Conservation (phyloP, 2,113 vertebrate genomes). For the Mesoclemmys tuberculata region DNA sequence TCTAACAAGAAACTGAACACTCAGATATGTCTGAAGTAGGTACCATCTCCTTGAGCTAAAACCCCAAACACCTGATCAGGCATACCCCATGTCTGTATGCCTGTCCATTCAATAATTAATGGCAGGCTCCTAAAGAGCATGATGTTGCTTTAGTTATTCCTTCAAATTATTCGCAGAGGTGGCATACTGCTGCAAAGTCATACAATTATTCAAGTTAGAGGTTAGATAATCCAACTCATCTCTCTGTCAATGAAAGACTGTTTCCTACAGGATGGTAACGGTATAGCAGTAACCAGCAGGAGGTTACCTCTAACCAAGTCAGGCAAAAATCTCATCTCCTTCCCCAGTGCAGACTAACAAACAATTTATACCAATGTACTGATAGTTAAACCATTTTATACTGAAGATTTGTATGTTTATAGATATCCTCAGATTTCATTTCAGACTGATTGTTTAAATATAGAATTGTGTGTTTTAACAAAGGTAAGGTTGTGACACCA, state of each 20-base stretch:
- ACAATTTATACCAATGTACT: not conserved
- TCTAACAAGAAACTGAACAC: not conserved
- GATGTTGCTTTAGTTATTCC: not conserved
- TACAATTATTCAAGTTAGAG: not conserved
- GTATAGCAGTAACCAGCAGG: not conserved
- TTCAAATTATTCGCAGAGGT: not conserved
- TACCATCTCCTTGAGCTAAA: not conserved
- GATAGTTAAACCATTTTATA: not conserved
- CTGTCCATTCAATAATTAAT: rapidly evolving
- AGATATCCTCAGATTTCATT: not conserved
- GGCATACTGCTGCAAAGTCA: not conserved
- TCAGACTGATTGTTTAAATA: not conserved
- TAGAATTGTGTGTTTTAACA: conserved; percentile 19
- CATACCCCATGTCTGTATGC: rapidly evolving
- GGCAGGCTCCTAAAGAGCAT: rapidly evolving
- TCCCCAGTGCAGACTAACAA: not conserved
- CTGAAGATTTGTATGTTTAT: not conserved
- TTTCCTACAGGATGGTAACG: not conserved
- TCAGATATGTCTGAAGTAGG: not conserved
- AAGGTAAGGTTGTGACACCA: conserved; percentile 23
- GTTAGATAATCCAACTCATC: not conserved
- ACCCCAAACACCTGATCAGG: not conserved
- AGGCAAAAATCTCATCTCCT: not conserved
- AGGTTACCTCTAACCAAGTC: not conserved
- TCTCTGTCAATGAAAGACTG: not conserved